Percentiles rank a stretch among this genome's conserved stretches.
Conservation (phyloP, 2,797 vertebrate genomes). For the Pyrocephalus nanus region DNA sequence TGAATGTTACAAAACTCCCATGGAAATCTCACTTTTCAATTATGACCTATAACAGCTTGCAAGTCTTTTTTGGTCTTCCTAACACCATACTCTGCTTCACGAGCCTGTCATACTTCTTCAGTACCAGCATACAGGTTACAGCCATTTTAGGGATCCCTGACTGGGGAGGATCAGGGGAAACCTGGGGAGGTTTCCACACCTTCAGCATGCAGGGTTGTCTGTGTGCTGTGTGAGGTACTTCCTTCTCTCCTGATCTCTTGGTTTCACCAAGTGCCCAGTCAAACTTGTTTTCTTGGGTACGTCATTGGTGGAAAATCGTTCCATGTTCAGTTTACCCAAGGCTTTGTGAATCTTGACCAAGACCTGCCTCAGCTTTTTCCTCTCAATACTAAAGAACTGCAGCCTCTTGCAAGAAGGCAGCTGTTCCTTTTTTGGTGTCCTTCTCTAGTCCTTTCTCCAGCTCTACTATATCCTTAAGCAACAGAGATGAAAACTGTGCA, state of each 20-base stretch:
- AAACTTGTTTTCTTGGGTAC: neutral
- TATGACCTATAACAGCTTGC: neutral
- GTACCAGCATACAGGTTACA: neutral
- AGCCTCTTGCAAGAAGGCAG: neutral
- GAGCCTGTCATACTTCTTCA: neutral
- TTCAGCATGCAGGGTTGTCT: neutral
- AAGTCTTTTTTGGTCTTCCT: neutral
- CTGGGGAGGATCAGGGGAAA: neutral
- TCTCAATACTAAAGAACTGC: neutral
- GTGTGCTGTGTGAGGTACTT: neutral
- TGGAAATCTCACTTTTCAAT: neutral
- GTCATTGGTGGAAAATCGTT: neutral
- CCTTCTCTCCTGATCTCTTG: neutral
- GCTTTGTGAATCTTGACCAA: neutral
- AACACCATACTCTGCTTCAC: neutral
- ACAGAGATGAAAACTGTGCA: neutral
- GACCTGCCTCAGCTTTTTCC: neutral
- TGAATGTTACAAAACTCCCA: neutral
- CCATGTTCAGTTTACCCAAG: neutral
- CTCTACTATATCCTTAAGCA: neutral
- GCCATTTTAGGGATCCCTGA: neutral
- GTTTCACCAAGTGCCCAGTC: neutral
- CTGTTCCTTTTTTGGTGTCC: neutral
- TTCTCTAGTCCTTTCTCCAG: neutral
- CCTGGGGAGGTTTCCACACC: neutral